These are phyloP conservation scores for Griposia aprilina DNA, from an alignment of 2,888 invertebrate genomes.

Conservation along the genomic window DNA sequence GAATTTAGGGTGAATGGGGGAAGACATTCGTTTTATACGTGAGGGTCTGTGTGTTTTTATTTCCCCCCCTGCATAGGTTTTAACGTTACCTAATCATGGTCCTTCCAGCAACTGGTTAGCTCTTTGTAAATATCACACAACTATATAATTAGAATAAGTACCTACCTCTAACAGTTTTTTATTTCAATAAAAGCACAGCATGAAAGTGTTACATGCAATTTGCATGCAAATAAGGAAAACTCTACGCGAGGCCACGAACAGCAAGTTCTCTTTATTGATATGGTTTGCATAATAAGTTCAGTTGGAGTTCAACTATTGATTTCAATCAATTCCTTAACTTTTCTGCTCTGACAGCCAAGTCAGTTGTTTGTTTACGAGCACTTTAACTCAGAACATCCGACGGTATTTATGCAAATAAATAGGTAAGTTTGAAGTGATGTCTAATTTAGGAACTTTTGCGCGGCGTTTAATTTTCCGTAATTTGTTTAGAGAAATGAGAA, in stretches of 20 bases:
- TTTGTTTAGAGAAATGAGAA: neutral
- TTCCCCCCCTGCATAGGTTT: neutral
- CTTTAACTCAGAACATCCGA: conserved; percentile 11
- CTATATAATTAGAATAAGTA: neutral
- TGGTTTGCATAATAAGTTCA: conserved; percentile 37
- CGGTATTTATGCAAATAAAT: conserved; percentile 8
- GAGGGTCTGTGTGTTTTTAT: neutral
- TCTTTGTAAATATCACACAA: neutral
- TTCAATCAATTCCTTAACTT: conserved; percentile 33
- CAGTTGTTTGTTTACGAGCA: conserved; percentile 32
- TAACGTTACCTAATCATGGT: neutral
- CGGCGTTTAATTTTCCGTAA: neutral
- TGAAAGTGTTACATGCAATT: neutral
- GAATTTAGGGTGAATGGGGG: neutral
- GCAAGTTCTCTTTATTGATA: conserved; percentile 20
- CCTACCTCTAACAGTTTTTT: neutral
- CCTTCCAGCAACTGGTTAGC: neutral
- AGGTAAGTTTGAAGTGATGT: conserved; percentile 29
- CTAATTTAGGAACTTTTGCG: conserved; percentile 3
- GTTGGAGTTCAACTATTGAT: conserved; percentile 37
- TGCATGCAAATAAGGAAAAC: neutral
- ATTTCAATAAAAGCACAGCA: neutral
- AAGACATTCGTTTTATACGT: neutral
- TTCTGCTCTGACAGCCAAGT: neutral
- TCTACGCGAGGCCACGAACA: neutral